Evolutionary conservation across 92 coral and sea anemone genomes (phyloP).

Genomic region (Epizoanthus illoricatus): DNA sequence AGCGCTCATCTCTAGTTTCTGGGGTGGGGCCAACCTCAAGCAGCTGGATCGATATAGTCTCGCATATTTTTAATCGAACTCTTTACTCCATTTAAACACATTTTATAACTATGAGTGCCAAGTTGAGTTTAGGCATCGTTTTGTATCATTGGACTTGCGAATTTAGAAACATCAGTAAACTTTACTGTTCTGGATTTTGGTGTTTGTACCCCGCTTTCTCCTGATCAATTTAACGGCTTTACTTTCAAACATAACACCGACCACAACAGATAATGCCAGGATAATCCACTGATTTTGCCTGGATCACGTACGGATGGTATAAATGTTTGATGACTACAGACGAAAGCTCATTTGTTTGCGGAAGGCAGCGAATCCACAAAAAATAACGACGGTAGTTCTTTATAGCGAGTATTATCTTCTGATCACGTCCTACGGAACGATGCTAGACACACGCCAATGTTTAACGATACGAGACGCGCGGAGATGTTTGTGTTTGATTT

Average conservation of each 20-base stretch:
- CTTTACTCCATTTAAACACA: background rate
- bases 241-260: conserved; percentile 10
- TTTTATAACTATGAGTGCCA: background rate
- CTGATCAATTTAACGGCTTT: conserved; percentile 9
- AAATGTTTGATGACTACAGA: background rate
- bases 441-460: conserved; percentile 30
- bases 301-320: conserved; percentile 9
- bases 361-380: background rate
- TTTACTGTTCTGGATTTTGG: background rate
- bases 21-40: conserved; percentile 32
- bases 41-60: conserved; percentile 19
- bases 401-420: background rate
- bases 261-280: background rate
- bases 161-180: background rate
- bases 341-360: background rate
- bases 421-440: background rate
- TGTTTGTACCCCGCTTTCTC: background rate
- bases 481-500: conserved; percentile 19
- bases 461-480: conserved; percentile 25
- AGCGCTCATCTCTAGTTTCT: background rate
- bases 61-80: background rate
- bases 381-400: background rate
- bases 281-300: background rate
- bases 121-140: background rate
- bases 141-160: background rate